Percentiles rank a stretch among this genome's conserved stretches.
Evolutionary conservation across 2,888 invertebrate species (phyloP).

Genomic region (Megalurothrips usitatus): DNA sequence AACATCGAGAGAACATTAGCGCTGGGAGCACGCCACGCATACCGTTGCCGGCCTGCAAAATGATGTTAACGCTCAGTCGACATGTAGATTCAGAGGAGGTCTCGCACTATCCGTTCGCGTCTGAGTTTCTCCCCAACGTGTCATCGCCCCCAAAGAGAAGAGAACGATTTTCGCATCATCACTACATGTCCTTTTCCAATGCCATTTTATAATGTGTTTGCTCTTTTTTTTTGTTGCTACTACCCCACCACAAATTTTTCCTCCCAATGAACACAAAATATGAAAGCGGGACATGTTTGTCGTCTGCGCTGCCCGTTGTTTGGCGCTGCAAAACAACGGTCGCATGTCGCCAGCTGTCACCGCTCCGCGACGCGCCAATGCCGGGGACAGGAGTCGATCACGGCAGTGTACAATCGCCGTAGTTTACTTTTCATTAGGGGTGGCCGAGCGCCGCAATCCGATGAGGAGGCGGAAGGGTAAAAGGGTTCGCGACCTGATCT

Average conservation of each 20-base stretch:
- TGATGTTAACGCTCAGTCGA: background rate
- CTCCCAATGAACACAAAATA: no score
- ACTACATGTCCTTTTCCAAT: no score
- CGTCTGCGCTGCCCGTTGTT: background rate
- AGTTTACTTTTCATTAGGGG: conserved; percentile 14
- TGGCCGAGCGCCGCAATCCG: conserved; percentile 16
- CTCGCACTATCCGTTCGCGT: background rate
- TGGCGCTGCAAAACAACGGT: no score
- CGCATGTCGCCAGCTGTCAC: background rate
- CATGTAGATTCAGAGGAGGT: background rate
- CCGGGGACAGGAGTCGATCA: background rate
- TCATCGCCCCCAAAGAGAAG: no score
- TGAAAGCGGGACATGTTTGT: background rate
- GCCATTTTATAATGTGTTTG: no score
- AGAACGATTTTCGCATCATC: no score
- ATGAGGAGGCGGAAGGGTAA: background rate
- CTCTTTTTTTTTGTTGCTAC: no score
- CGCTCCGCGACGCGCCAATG: no score
- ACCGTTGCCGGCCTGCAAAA: background rate
- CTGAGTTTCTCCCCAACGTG: no score
- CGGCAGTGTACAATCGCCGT: background rate
- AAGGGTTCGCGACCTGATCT: background rate
- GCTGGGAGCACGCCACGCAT: no score
- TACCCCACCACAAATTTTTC: no score
- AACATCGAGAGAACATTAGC: background rate